Evolutionary conservation across 2,888 invertebrate species (phyloP), one percentile per base, ranked within the genome.

Genomic region (Cerastis leucographa): DNA sequence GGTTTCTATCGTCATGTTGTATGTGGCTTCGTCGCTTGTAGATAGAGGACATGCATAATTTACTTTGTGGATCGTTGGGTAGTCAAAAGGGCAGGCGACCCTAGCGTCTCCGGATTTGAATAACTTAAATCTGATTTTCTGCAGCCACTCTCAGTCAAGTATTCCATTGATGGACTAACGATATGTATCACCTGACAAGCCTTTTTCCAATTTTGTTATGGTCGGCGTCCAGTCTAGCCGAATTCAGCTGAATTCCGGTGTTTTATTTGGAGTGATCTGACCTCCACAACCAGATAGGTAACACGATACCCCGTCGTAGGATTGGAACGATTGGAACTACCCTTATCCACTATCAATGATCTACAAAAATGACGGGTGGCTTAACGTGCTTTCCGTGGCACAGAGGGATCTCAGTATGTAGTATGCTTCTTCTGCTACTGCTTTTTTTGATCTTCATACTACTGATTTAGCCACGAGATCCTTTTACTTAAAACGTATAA

Each of bases 51-150:
- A 44, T 67, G 35, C 44, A 54, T 54, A 62, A 70, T 76, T 40
- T 76, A 71, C 35, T 71, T 46, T 40, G 29, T 1, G 46, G 76
- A 46, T 35, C 22, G 42, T n/a, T 6, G 35, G 51, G 29, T 46
- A 54, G 29, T 76, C 44, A 54, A 75, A 46, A 64, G 29, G 70
- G 62, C 14, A 54, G 40, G 62, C 9, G 54, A 46, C 11, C 29
- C 40, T 54, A 70, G n/a, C 5, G 35, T 25, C 62, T 49, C 59
- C n/a, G 11, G 51, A 64, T 76, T 77, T 76, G 44, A 76, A 77
- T 77, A 69, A 76, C 46, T 40, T 64, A 54, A 70, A 54, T 44
- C 35, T 17, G 59, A 62, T 64, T 70, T 54, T 17, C 22, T 62
- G 35, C 46, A 17, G 54, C 11, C 29, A 56, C n/a, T 46, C n/a